Conservation (phyloP, 2,797 vertebrate genomes). For the Alcedo quadribrachys region DNA sequence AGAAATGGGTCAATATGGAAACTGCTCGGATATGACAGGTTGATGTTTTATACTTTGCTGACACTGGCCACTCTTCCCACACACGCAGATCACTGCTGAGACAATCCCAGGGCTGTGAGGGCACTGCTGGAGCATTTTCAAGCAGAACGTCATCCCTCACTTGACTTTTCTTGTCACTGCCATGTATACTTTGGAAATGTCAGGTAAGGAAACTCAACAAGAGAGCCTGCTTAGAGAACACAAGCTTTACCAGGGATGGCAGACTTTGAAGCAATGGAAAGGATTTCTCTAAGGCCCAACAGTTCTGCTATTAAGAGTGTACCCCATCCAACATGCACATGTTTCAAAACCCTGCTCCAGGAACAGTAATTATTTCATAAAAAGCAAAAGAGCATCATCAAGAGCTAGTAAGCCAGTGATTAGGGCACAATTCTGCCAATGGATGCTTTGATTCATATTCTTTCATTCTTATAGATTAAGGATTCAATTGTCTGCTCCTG, state of each 20-base stretch:
- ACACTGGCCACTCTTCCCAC: conserved; percentile 47
- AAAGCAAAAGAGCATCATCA: neutral
- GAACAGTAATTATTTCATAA: neutral
- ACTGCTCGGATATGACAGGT: conserved; percentile 34
- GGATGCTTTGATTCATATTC: neutral
- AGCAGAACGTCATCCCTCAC: neutral
- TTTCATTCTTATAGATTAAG: neutral
- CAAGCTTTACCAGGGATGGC: neutral
- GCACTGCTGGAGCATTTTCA: neutral
- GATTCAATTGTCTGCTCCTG: neutral
- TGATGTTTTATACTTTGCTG: conserved; percentile 31
- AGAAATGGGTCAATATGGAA: conserved; percentile 51
- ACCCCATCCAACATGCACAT: neutral
- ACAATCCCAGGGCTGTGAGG: neutral
- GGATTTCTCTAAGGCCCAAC: neutral
- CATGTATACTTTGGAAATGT: neutral
- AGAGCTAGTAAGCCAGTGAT: neutral
- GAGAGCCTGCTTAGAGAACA: neutral
- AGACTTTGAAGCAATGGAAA: neutral
- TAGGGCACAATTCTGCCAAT: neutral
- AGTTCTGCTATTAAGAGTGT: neutral
- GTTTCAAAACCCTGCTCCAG: neutral
- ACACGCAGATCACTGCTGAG: conserved; percentile 1
- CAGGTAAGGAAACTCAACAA: neutral
- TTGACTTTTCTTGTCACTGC: neutral